These are phyloP conservation scores for Stomatorhinus ivindoensis DNA, from an alignment of 2,113 vertebrate species.

Conservation along the genomic window DNA sequence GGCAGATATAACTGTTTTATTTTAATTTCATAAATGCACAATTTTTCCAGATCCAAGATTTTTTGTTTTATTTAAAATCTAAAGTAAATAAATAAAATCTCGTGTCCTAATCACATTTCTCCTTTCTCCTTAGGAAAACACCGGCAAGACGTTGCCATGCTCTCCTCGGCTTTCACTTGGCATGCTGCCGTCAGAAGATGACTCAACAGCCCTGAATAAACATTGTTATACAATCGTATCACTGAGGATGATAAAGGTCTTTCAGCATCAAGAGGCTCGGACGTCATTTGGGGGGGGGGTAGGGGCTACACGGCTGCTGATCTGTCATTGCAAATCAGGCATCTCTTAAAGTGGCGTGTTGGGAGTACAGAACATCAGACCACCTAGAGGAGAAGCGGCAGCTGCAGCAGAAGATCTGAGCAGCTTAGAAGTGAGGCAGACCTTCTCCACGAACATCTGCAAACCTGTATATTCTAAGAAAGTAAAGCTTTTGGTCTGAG, in stretches of 20 bases:
- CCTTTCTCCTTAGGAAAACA: background rate
- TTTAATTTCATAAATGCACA: background rate
- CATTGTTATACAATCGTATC: constrained; percentile 47
- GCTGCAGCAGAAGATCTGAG: background rate
- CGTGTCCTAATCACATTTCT: background rate
- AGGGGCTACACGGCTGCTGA: background rate
- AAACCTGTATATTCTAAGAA: background rate
- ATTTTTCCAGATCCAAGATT: background rate
- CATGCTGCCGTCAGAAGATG: background rate
- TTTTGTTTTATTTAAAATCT: background rate
- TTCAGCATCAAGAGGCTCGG: background rate
- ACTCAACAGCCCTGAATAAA: constrained; percentile 26
- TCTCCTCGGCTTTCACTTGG: background rate
- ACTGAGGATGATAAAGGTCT: constrained; percentile 42
- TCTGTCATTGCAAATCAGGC: constrained; percentile 20
- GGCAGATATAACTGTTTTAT: background rate
- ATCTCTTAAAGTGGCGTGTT: background rate
- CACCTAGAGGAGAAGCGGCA: background rate
- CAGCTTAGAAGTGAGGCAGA: background rate
- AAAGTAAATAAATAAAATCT: background rate
- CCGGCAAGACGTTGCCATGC: background rate
- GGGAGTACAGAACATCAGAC: background rate
- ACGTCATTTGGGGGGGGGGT: constrained; percentile 35
- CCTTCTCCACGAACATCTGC: background rate
- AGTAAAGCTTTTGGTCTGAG: background rate